These are phyloP conservation scores for Zalophus californianus DNA, from an alignment of 2,797 vertebrate species.

Conservation along the genomic window DNA sequence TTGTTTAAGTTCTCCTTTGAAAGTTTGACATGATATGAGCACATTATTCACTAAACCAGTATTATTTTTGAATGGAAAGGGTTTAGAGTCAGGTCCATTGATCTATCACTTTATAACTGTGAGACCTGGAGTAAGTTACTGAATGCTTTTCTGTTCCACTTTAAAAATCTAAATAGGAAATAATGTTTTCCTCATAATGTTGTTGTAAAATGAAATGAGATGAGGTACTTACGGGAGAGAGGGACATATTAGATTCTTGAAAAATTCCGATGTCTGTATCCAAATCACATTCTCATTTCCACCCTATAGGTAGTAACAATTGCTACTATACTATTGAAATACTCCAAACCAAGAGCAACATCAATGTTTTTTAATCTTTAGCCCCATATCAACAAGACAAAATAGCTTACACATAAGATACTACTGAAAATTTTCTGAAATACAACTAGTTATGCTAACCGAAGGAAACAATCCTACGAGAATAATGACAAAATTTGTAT, in stretches of 20 bases:
- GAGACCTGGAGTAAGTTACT: not conserved
- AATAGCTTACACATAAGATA: not conserved
- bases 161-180: conserved; percentile 46
- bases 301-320: conserved; percentile 7
- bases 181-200: conserved; percentile 29
- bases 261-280: conserved; percentile 17
- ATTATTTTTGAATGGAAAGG: not conserved
- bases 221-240: conserved; percentile 12
- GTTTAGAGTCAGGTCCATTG: not conserved
- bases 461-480: not conserved
- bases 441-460: conserved; percentile 12
- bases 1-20: not conserved
- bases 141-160: not conserved
- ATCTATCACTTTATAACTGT: not conserved
- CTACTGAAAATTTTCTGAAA: conserved; percentile 22
- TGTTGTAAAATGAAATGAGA: conserved; percentile 35
- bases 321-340: conserved; percentile 26
- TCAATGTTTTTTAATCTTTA: conserved; percentile 35
- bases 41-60: not conserved
- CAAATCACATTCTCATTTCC: not conserved
- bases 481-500: conserved; percentile 41
- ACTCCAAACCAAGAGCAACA: not conserved
- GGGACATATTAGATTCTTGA: not conserved
- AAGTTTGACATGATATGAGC: not conserved
- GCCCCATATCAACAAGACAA: conserved; percentile 11